These are phyloP conservation scores for Drosophila biarmipes DNA, from an alignment of 1,140 invertebrate species.

Conservation along the genomic window DNA sequence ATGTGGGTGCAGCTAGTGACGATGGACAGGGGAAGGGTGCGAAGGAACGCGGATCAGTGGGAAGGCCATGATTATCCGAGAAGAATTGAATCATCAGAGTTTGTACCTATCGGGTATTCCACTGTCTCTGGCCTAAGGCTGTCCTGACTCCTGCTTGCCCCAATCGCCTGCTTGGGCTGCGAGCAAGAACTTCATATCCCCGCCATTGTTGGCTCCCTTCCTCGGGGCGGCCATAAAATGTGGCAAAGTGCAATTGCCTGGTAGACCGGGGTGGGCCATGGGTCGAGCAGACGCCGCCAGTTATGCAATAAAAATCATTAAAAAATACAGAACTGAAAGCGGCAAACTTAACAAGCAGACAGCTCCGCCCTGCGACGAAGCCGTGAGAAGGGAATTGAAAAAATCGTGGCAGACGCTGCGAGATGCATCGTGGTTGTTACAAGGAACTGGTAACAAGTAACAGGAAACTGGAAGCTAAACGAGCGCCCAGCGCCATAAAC, in stretches of 20 bases:
- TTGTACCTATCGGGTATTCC: not conserved
- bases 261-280: slow-evolving; percentile 7
- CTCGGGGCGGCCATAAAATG: slow-evolving; percentile 64
- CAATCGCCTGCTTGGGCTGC: slow-evolving; percentile 40
- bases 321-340: slow-evolving; percentile 82
- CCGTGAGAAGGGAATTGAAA: slow-evolving; percentile 68
- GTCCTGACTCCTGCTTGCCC: not conserved
- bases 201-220: slow-evolving; percentile 22
- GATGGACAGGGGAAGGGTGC: too few relatives aligned
- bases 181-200: slow-evolving; percentile 41
- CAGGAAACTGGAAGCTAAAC: slow-evolving; percentile 73
- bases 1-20: slow-evolving; percentile 28
- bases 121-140: slow-evolving; percentile 16
- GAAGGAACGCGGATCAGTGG: not conserved
- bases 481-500: slow-evolving; percentile 81
- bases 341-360: slow-evolving; percentile 73
- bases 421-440: slow-evolving; percentile 42
- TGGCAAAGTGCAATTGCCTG: slow-evolving; percentile 79
- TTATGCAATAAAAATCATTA: slow-evolving; percentile 83
- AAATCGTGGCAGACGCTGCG: slow-evolving; percentile 46
- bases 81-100: slow-evolving; percentile 19
- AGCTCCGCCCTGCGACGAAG: slow-evolving; percentile 47
- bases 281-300: slow-evolving; percentile 46
- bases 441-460: slow-evolving; percentile 49
- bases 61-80: slow-evolving; percentile 19